Conservation (phyloP, 2,113 vertebrate genomes). For the Aspidoscelis tigris region DNA sequence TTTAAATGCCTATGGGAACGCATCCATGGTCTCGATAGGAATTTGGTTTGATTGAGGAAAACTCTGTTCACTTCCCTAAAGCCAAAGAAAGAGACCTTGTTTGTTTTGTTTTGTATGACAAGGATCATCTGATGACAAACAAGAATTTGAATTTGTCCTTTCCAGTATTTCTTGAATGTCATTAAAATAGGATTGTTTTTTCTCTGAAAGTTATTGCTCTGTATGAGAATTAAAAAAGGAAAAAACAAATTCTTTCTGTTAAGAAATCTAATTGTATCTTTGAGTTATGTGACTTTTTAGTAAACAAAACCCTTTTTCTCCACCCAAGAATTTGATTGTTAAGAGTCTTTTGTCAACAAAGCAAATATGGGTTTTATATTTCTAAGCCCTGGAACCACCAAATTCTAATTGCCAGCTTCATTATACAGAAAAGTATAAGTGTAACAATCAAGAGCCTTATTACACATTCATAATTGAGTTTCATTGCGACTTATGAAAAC, state of each 20-base stretch:
- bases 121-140: neutral
- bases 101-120: neutral
- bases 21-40: neutral
- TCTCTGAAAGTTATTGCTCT: slow-evolving; percentile 58
- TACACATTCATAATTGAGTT: slow-evolving; percentile 85
- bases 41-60: neutral
- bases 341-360: slow-evolving; percentile 81
- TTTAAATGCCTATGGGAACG: too few relatives aligned
- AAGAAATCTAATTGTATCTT: slow-evolving; percentile 80
- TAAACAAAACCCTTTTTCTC: slow-evolving; percentile 42
- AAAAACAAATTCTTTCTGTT: slow-evolving; percentile 48
- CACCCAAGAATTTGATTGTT: slow-evolving; percentile 72
- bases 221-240: slow-evolving; percentile 3
- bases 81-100: neutral
- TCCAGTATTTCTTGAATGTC: slow-evolving; percentile 43
- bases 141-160: slow-evolving; percentile 31
- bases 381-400: slow-evolving; percentile 78
- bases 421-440: slow-evolving; percentile 82
- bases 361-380: slow-evolving; percentile 75
- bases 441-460: slow-evolving; percentile 85
- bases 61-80: neutral
- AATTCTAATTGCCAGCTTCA: slow-evolving; percentile 85
- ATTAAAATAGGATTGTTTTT: slow-evolving; percentile 45
- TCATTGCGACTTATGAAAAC: slow-evolving; percentile 84
- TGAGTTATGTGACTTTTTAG: slow-evolving; percentile 75